phyloP scores from a whole-genome alignment of 2,797 vertebrate genomes.

The Scolopax bukidnonensis region DNA sequence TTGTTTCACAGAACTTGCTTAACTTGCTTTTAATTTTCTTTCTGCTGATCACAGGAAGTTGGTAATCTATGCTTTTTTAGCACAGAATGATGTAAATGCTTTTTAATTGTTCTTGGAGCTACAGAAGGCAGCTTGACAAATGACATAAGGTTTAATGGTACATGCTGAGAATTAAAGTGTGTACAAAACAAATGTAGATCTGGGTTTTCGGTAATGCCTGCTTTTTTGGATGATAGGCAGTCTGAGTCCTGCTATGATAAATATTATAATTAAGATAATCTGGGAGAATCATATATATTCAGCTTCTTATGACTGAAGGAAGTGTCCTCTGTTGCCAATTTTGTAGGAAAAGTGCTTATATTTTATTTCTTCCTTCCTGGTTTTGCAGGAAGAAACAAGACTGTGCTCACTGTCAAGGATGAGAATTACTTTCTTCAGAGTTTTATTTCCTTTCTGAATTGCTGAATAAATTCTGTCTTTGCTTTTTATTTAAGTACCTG shows the following conservation, averaged over 20 bases:
- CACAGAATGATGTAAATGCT: neutral
- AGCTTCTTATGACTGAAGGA: neutral
- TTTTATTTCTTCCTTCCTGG: slow-evolving; percentile 28
- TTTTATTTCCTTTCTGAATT: neutral
- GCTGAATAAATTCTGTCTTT: neutral
- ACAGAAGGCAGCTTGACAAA: slow-evolving; percentile 42
- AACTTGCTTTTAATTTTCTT: slow-evolving; percentile 3
- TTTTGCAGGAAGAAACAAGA: slow-evolving; percentile 8
- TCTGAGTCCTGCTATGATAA: neutral
- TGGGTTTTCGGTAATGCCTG: neutral
- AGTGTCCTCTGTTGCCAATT: neutral
- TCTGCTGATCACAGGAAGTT: slow-evolving; percentile 14
- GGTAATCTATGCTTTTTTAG: neutral
- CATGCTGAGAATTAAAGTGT: slow-evolving; percentile 23
- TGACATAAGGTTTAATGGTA: neutral
- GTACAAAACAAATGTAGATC: neutral
- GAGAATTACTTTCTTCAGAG: neutral
- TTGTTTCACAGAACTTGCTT: neutral
- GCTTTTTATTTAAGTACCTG: neutral
- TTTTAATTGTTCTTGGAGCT: neutral
- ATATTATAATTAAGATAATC: neutral
- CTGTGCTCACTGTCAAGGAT: neutral
- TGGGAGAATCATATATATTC: neutral
- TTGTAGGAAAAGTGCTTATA: neutral
- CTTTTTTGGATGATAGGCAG: neutral